Conservation (phyloP, 2,888 invertebrate genomes). For the Ctenicera cuprea region DNA sequence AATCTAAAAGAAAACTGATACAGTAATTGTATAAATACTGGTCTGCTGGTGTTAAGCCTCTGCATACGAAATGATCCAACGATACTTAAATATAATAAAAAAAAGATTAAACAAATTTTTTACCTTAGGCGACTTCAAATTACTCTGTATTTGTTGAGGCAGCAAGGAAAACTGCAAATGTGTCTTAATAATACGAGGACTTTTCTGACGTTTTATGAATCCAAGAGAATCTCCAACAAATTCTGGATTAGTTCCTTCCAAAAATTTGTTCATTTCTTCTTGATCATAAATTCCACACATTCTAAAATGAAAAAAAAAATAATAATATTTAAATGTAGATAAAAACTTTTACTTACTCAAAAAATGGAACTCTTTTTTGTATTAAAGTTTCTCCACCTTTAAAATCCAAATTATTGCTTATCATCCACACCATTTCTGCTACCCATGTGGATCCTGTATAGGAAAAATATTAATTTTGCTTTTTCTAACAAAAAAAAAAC, state of each 20-base stretch:
- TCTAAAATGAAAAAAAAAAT: neutral
- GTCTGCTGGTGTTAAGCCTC: too few species aligned
- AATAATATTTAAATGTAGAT: too few species aligned
- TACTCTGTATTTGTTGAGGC: conserved; percentile 72
- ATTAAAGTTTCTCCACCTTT: conserved; percentile 73
- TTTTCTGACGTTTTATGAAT: conserved; percentile 58
- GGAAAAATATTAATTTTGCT: conserved; percentile 11
- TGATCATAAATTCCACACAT: neutral
- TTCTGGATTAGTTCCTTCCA: too few species aligned
- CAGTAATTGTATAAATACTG: too few species aligned
- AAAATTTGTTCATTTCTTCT: too few species aligned
- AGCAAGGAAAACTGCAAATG: conserved; percentile 78
- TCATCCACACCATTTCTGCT: conserved; percentile 84
- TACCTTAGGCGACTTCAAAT: conserved; percentile 69
- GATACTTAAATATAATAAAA: too few species aligned
- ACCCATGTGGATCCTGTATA: conserved; percentile 84
- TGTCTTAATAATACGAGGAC: conserved; percentile 77
- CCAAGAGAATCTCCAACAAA: conserved; percentile 59
- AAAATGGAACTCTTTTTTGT: conserved; percentile 81
- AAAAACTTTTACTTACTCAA: conserved; percentile 73
- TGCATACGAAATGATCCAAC: too few species aligned
- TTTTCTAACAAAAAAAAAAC: conserved; percentile 70
- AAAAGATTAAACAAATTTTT: too few species aligned
- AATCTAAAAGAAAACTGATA: conserved; percentile 74
- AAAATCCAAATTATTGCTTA: conserved; percentile 79